These are phyloP conservation scores for Montipora efflorescens DNA, from an alignment of 64 coral and sea anemone species.

Conservation along the genomic window DNA sequence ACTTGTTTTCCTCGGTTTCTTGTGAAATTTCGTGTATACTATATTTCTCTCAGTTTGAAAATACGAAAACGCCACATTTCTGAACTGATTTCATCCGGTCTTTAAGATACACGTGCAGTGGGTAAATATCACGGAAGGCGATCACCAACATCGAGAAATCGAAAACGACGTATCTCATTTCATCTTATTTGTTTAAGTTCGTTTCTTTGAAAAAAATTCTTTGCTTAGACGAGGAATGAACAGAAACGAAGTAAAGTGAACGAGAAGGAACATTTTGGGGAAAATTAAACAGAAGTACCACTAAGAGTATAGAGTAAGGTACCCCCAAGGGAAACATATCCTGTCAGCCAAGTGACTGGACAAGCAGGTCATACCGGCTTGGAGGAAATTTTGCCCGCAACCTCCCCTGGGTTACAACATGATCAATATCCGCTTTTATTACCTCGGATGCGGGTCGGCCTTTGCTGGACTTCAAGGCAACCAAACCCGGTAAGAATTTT, in stretches of 20 bases:
- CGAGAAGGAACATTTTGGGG: neutral
- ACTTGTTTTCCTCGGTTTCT: too few species aligned
- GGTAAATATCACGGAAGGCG: neutral
- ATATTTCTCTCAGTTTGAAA: neutral
- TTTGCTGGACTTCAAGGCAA: slow-evolving; percentile 18
- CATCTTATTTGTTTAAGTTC: neutral
- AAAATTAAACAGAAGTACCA: too few species aligned
- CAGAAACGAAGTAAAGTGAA: neutral
- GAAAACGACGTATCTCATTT: slow-evolving; percentile 1
- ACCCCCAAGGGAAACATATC: neutral
- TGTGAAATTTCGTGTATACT: neutral
- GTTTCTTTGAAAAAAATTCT: neutral
- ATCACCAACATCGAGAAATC: neutral
- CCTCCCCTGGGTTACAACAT: neutral
- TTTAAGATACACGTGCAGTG: neutral
- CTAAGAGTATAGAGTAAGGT: too few species aligned
- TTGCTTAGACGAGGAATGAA: neutral
- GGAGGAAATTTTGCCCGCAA: neutral
- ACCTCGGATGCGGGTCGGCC: neutral
- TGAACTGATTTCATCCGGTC: neutral
- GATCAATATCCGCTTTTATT: slow-evolving; percentile 45
- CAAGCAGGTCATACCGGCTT: slow-evolving; percentile 27
- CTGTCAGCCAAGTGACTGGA: slow-evolving; percentile 15
- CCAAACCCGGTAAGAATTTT: slow-evolving; percentile 11
- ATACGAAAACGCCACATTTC: neutral